These are phyloP conservation scores for Cebuella pygmaea DNA, from an alignment of 2,797 vertebrate genomes.

Conservation along the genomic window DNA sequence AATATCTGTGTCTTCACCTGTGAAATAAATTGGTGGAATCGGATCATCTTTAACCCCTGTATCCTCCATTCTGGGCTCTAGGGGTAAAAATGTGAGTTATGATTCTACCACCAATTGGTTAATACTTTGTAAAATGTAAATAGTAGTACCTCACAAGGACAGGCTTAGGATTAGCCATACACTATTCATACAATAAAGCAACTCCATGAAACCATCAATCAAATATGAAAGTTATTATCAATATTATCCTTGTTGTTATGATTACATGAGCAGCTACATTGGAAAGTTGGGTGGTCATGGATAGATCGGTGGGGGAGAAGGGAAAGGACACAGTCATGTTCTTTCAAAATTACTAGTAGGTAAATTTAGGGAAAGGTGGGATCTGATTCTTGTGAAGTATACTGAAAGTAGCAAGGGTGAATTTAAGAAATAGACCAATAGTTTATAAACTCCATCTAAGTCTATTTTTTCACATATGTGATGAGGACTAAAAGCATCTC, in stretches of 20 bases:
- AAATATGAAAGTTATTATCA: not conserved
- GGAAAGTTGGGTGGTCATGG: not conserved
- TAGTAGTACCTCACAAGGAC: not conserved
- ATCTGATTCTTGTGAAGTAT: not conserved
- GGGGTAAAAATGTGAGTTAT: not conserved
- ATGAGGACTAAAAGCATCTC: not conserved
- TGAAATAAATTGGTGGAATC: not conserved
- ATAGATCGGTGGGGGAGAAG: not conserved
- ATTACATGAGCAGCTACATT: not conserved
- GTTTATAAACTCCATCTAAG: not conserved
- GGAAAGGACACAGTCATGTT: not conserved
- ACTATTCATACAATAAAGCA: no score
- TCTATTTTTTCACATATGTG: not conserved
- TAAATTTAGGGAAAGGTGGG: not conserved
- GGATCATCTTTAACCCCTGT: not conserved
- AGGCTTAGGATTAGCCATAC: not conserved
- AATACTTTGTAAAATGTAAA: not conserved
- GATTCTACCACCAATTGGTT: not conserved
- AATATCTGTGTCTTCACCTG: not conserved
- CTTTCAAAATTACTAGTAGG: not conserved
- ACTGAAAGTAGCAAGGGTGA: not conserved
- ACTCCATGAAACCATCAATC: not conserved
- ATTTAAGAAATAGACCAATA: not conserved
- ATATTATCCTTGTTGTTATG: not conserved
- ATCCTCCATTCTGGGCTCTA: not conserved